Percentiles rank a stretch among this genome's conserved stretches.
These are phyloP conservation scores for Drosophila sordidapex DNA, from an alignment of 2,888 invertebrate genomes.

Conservation along the genomic window DNA sequence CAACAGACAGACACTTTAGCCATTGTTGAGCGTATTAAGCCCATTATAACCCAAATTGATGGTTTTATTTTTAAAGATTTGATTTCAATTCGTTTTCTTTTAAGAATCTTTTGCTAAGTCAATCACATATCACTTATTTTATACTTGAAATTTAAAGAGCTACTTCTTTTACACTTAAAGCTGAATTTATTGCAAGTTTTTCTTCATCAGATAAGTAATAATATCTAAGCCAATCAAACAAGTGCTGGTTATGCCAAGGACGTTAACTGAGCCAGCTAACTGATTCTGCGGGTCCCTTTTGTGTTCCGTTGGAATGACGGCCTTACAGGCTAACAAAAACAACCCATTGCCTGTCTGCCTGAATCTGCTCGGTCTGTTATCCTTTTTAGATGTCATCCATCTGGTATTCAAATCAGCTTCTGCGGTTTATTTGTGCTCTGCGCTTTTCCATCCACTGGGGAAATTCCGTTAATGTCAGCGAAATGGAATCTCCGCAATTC, in stretches of 20 bases:
- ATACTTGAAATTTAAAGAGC: neutral
- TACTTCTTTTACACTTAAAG: neutral
- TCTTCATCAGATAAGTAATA: neutral
- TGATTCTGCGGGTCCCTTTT: constrained; percentile 7
- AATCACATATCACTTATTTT: neutral
- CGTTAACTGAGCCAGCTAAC: neutral
- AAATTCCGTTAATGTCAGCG: constrained; percentile 34
- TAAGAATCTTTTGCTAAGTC: neutral
- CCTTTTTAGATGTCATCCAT: constrained; percentile 38
- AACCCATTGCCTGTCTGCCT: neutral
- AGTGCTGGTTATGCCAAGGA: constrained; percentile 1
- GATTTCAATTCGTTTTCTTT: neutral
- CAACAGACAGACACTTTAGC: neutral
- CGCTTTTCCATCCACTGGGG: constrained; percentile 10
- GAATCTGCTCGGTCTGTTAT: neutral
- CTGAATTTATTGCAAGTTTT: neutral
- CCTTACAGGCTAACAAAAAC: constrained; percentile 12
- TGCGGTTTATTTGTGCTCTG: constrained; percentile 11
- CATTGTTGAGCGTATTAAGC: too few species aligned
- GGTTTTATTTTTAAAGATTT: neutral
- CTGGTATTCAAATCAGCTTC: constrained; percentile 12
- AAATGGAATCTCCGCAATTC: constrained; percentile 23
- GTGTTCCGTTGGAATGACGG: constrained; percentile 4
- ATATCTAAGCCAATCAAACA: constrained; percentile 16
- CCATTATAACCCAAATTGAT: neutral